Conservation (phyloP, 2,113 vertebrate genomes). For the Petrocephalus microphthalmus region DNA sequence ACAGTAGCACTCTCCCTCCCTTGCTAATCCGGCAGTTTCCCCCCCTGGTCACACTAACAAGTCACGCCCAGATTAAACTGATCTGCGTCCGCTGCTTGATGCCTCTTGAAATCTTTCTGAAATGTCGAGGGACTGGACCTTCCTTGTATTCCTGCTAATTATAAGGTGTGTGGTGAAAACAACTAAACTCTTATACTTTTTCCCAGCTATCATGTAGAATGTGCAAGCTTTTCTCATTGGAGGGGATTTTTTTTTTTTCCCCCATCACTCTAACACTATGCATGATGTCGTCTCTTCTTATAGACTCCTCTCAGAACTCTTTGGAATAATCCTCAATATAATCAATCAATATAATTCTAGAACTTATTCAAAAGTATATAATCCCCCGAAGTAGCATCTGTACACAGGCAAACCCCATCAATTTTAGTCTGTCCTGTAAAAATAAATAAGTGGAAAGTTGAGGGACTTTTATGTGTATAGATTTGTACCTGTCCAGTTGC, state of each 20-base stretch:
- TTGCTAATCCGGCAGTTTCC: conserved; percentile 27
- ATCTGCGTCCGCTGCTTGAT: conserved; percentile 20
- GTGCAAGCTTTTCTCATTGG: neutral
- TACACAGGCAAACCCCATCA: neutral
- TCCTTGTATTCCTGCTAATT: conserved; percentile 42
- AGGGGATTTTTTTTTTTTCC: neutral
- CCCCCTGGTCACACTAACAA: conserved; percentile 18
- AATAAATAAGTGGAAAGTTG: neutral
- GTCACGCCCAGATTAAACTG: conserved; percentile 38
- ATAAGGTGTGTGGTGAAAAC: conserved; percentile 18
- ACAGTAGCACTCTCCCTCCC: conserved; percentile 26
- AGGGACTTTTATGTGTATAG: neutral
- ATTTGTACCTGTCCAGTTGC: neutral
- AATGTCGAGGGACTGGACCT: conserved; percentile 28
- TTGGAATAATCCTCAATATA: neutral
- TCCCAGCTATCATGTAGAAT: neutral
- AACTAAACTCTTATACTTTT: neutral
- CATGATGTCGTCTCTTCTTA: neutral
- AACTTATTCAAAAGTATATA: neutral
- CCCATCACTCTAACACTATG: neutral
- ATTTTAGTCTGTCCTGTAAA: neutral
- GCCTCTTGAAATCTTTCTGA: conserved; percentile 25
- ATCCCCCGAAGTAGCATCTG: neutral
- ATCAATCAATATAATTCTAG: neutral
- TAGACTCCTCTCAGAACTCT: neutral